A percentile compares a stretch with the other conserved stretches of the same genome.
Evolutionary conservation across 2,113 vertebrate genomes (phyloP).

Genomic region (Cottus gobio): DNA sequence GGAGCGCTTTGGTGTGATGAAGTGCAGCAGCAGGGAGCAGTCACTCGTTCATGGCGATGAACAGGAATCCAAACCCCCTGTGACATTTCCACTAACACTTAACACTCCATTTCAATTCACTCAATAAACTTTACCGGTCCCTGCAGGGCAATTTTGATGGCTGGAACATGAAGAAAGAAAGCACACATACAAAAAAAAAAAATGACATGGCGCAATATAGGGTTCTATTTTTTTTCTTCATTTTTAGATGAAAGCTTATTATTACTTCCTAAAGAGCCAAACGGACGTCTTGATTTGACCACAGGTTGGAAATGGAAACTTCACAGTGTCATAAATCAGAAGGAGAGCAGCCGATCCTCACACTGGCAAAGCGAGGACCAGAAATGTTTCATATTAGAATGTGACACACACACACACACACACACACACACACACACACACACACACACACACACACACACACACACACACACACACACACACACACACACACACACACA

Average conservation of each 20-base stretch:
- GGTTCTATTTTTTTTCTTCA: not conserved
- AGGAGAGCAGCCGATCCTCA: not conserved
- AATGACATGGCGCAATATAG: not conserved
- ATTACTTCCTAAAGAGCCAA: not conserved
- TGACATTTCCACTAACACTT: conserved; percentile 64
- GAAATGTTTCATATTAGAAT: not conserved
- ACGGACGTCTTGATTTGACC: not conserved
- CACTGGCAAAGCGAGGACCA: not conserved
- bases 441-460: conserved; percentile 16
- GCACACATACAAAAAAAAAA: not conserved
- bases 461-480: not conserved
- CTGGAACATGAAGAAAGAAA: not conserved
- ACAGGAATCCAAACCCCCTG: conserved; percentile 61
- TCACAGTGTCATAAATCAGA: not conserved
- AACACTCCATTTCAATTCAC: conserved; percentile 58
- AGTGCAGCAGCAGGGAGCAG: conserved; percentile 53
- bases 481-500: conserved; percentile 35
- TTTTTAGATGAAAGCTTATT: not conserved
- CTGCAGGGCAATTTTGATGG: conserved; percentile 28
- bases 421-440: conserved; percentile 12
- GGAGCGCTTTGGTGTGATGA: conserved; percentile 60
- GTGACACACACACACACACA: not conserved
- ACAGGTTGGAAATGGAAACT: not conserved
- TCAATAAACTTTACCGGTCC: conserved; percentile 53
- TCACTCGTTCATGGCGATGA: conserved; percentile 56